A percentile compares a stretch with the other conserved stretches of the same genome.
Conservation (phyloP, 1,140 invertebrate genomes). For the Pogonognathellus flavescens region DNA sequence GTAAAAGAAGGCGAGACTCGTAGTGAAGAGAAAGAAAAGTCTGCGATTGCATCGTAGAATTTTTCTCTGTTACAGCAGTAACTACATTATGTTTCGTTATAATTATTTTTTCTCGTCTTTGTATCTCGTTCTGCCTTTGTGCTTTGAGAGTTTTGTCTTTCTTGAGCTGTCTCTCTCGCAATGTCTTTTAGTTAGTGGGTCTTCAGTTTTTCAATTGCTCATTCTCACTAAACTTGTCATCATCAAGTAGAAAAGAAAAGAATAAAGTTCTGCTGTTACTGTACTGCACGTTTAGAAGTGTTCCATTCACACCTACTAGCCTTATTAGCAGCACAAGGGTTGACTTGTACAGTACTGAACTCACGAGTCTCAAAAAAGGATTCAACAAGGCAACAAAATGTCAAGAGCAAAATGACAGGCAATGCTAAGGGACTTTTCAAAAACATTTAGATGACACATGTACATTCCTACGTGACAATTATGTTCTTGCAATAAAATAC, state of each 20-base stretch:
- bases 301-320: conserved; percentile 25
- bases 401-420: background rate
- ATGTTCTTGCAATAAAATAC: conserved; percentile 32
- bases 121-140: conserved; percentile 2
- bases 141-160: conserved; percentile 17
- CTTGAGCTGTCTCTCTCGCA: background rate
- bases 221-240: conserved; percentile 7
- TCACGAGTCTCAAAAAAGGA: conserved; percentile 5
- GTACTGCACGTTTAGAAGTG: background rate
- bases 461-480: conserved; percentile 44
- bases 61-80: background rate
- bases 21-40: background rate
- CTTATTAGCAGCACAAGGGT: conserved; percentile 19
- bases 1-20: too few species aligned
- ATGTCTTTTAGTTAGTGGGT: background rate
- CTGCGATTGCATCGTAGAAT: background rate
- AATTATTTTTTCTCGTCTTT: conserved; percentile 37
- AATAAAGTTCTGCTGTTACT: background rate
- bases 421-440: background rate
- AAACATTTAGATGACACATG: conserved; percentile 33
- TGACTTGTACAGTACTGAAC: conserved; percentile 4
- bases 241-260: background rate
- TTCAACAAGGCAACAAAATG: conserved; percentile 13
- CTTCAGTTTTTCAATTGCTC: conserved; percentile 9
- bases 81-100: conserved; percentile 47